Base-by-base conservation (phyloP, 1,140 invertebrate species). In the Lepidurus apus region DNA sequence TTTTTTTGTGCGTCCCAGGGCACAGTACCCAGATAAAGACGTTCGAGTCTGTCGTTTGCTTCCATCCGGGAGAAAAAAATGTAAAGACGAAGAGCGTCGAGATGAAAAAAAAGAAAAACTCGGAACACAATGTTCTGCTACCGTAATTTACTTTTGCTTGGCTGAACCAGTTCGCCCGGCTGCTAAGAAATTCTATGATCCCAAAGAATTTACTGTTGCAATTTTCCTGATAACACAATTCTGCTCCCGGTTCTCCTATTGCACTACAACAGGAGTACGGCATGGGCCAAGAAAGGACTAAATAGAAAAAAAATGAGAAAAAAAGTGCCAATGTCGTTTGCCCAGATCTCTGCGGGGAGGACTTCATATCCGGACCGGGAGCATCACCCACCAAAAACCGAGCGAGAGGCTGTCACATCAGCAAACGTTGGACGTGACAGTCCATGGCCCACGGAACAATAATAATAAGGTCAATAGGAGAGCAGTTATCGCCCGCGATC, bases 401-500 rank as follows among this genome's bases (percentile, higher is more conserved):
- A 47, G 13, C 17, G 53, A 65, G 53, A 65, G 53, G 53, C 21
- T 65, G 53, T 65, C 53, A 65, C 53, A 65, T 65, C 53, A 65
- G 53, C 53, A 65, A 65, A 65, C 21, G 53, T 65, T 65, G 53
- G 53, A 65, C 53, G 53, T 65, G 53, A 65, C 53, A 65, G 53
- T 65, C 53, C 53, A 65, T 65, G 53, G 53, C 13, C 53, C 5
- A 17, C 13, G 53, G 53, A 65, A 65, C 53, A 65, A 65, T 65
- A 65, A 65, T 65, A 65, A 65, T 65, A 65, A 65, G 53, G 53
- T 65, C 53, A 65, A 65, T 65, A 65, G 53, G 53, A 65, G 53
- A 65, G 21, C 53, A 65, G 53, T 65, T 65, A 65, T 13, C 53
- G 10, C 21, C 53, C 13, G 53, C 53, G 53, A 21, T 17, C n/a